Evolutionary conservation across 2,797 vertebrate genomes (phyloP).

Genomic region (Melanotaenia parkinsoni): DNA sequence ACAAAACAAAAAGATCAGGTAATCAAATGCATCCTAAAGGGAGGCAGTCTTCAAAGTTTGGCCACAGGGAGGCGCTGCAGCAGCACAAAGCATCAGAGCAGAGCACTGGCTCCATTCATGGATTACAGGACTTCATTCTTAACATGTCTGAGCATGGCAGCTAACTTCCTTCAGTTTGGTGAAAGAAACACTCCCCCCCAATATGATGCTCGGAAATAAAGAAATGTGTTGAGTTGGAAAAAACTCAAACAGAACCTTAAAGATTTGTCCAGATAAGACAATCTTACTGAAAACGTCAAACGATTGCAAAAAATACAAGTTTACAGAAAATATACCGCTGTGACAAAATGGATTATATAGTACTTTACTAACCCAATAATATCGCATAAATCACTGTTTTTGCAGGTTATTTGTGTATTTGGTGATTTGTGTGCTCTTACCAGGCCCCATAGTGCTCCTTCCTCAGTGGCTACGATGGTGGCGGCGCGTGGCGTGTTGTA

Average conservation of each 20-base stretch:
- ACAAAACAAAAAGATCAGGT: not conserved
- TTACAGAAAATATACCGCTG: not conserved
- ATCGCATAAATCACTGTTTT: too few relatives aligned
- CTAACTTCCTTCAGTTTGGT: not conserved
- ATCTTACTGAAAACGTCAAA: not conserved
- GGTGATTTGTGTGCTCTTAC: slow-evolving; percentile 79
- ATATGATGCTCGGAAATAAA: not conserved
- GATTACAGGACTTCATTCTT: slow-evolving; percentile 67
- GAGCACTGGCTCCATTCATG: slow-evolving; percentile 62
- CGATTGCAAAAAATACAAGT: not conserved
- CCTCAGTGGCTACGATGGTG: slow-evolving; percentile 92
- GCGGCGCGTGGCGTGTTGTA: slow-evolving; percentile 98
- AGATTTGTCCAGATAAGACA: too few relatives aligned
- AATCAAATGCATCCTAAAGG: not conserved
- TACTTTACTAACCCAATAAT: not conserved
- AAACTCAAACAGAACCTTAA: not conserved
- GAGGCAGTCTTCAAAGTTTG: not conserved
- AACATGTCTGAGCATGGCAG: slow-evolving; percentile 38
- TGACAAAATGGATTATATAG: not conserved
- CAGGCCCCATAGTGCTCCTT: slow-evolving; percentile 95
- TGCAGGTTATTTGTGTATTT: not conserved
- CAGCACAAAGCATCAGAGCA: not conserved
- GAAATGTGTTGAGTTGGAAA: not conserved
- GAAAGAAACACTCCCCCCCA: not conserved
- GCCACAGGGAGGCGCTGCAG: slow-evolving; percentile 73